phyloP scores from a whole-genome alignment of 2,113 vertebrate species.

The Taxidea taxus region DNA sequence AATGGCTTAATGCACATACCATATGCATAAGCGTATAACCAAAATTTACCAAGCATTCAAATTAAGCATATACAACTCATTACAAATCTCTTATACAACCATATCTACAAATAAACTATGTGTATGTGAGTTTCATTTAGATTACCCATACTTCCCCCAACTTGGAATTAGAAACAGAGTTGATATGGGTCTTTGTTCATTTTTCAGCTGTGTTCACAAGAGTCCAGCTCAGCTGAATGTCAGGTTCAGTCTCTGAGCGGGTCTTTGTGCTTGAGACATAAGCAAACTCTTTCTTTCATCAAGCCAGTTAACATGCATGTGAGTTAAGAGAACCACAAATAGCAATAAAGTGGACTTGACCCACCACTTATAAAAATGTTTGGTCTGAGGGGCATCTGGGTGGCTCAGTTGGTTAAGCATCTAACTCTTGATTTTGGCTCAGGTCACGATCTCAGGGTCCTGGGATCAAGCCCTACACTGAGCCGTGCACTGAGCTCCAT shows the following conservation, averaged over 20 bases:
- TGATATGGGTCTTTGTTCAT: slow-evolving; percentile 43
- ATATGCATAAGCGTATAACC: slow-evolving; percentile 68
- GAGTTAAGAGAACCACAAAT: not conserved
- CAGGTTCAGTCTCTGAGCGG: not conserved
- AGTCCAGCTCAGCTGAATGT: not conserved
- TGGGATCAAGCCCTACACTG: not conserved
- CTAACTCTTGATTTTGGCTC: not conserved
- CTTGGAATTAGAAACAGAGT: slow-evolving; percentile 69
- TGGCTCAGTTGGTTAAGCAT: not conserved
- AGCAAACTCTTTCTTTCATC: not conserved
- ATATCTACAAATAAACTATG: slow-evolving; percentile 74
- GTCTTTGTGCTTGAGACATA: not conserved
- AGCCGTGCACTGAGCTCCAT: not conserved
- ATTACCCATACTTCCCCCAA: slow-evolving; percentile 62
- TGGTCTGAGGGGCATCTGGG: not conserved
- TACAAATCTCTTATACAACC: slow-evolving; percentile 59
- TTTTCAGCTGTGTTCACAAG: not conserved
- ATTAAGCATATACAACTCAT: slow-evolving; percentile 74
- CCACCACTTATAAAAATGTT: not conserved
- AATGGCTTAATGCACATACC: slow-evolving; percentile 65
- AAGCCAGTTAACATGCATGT: not conserved
- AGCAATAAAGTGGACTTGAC: not conserved
- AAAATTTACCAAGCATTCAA: slow-evolving; percentile 78
- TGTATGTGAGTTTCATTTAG: slow-evolving; percentile 71
- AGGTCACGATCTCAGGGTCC: not conserved